Evolutionary conservation across 1,140 invertebrate genomes (phyloP), one percentile per base, ranked within the genome.

Genomic region (Acromyrmex heyeri): DNA sequence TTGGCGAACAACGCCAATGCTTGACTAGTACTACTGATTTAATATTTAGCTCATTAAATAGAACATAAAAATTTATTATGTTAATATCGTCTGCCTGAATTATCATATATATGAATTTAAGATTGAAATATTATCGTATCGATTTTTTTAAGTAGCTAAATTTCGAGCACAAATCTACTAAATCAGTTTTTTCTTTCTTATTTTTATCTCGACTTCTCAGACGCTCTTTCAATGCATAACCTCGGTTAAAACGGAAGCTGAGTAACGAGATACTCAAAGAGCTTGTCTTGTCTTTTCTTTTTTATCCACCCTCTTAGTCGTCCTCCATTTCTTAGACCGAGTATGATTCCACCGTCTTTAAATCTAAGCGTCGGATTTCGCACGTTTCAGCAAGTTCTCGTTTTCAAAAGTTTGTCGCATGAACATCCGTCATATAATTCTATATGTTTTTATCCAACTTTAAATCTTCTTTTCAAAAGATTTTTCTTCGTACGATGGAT

Each of bases 241-340:
- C 81, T 85, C 75, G 77, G 64, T 59, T 88, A 24, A 72, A 76
- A 89, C 21, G 82, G 86, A 85, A 89, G 55, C 75, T 27, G 70
- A 67, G 44, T 90, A 90, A 90, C 89, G 86, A 90, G 89, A 90
- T 85, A 90, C 57, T 88, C 64, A 81, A 90, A 90, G 70, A 81
- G 64, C 27, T 57, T 30, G 18, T 48, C 73, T 85, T 59, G 59
- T 73, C 0, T 50, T 48, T 82, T 55, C 67, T 85, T 83, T 75
- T 85, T 86, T 83, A 50, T 78, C n/a, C 27, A 27, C 12, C 48
- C 34, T 76, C 30, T 10, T 44, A 44, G 21, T 12, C 14, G 21
- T 24, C 55, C 34, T 67, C 24, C 24, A 7, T 53, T n/a, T 14
- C 27, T 55, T 18, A 62, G 48, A 18, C 3, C n/a, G 64, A 24